These are phyloP conservation scores for Phrynocephalus forsythii DNA, from an alignment of 2,797 vertebrate genomes.

Conservation along the genomic window DNA sequence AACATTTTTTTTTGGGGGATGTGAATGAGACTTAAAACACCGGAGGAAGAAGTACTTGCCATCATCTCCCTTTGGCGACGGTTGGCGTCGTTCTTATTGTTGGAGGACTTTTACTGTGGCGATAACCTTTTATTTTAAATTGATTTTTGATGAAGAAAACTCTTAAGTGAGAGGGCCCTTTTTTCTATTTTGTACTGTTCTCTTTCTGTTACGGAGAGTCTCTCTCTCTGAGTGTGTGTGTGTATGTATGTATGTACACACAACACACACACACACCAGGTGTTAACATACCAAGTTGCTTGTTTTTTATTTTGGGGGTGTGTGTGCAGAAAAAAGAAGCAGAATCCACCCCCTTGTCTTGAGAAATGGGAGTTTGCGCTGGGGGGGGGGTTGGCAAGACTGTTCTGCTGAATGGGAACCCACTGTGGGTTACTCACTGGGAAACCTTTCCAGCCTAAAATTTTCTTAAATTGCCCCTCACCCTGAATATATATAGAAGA, in stretches of 20 bases:
- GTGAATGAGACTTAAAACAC: constrained; percentile 63
- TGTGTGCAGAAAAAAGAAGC: too few relatives aligned
- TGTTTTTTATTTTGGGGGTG: constrained; percentile 12
- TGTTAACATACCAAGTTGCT: constrained; percentile 43
- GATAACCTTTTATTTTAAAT: constrained; percentile 62
- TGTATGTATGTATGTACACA: too few relatives aligned
- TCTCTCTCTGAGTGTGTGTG: constrained; percentile 15
- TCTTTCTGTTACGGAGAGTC: constrained; percentile 61
- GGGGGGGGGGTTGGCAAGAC: background rate
- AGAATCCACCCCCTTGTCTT: constrained; percentile 35
- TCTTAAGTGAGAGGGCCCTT: constrained; percentile 54
- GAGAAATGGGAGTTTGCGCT: constrained; percentile 9
- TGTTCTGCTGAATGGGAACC: constrained; percentile 43
- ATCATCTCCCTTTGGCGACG: constrained; percentile 73
- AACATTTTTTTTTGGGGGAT: constrained; percentile 55
- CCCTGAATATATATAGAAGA: too few relatives aligned
- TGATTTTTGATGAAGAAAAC: constrained; percentile 71
- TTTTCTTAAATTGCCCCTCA: too few relatives aligned
- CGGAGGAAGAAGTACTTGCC: constrained; percentile 68
- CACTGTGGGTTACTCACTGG: too few relatives aligned
- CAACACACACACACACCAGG: constrained; percentile 35
- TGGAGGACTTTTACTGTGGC: constrained; percentile 84
- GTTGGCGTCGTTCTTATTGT: constrained; percentile 58
- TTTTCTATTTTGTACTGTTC: constrained; percentile 61
- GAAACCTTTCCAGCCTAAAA: too few relatives aligned